Evolutionary conservation across 2,797 vertebrate genomes (phyloP).

Genomic region (Alauda arvensis): DNA sequence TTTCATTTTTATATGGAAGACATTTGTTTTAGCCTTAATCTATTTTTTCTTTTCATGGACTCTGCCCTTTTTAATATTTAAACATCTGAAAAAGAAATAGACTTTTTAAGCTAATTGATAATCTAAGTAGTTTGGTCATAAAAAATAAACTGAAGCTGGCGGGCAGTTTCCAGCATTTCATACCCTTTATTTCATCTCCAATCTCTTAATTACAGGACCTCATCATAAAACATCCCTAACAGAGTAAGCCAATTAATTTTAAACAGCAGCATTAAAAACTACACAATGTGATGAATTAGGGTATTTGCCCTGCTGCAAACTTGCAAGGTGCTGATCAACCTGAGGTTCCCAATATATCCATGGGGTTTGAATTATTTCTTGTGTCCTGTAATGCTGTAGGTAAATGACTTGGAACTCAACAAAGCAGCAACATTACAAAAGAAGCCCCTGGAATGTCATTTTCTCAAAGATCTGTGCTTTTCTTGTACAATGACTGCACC

Average conservation of each 20-base stretch:
- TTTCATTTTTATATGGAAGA: background rate
- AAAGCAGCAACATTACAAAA: background rate
- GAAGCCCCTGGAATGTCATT: background rate
- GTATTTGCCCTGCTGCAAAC: background rate
- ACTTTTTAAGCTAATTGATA: conserved; percentile 1
- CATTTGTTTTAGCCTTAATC: background rate
- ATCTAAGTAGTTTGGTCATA: background rate
- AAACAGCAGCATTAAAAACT: background rate
- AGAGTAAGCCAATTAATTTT: background rate
- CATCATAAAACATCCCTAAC: background rate
- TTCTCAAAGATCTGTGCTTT: background rate
- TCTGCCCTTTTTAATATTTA: background rate
- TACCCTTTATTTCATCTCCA: background rate
- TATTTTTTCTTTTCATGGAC: background rate
- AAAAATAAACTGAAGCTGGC: background rate
- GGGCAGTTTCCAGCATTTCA: background rate
- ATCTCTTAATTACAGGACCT: background rate
- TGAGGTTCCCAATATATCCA: background rate
- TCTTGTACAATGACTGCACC: background rate
- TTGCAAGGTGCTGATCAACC: background rate
- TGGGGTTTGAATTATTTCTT: background rate
- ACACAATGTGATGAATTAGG: background rate
- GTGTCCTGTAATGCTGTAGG: background rate
- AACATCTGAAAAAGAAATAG: background rate
- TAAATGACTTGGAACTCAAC: background rate